phyloP scores from a whole-genome alignment of 2,888 invertebrate genomes.

The Pinctada fucata region DNA sequence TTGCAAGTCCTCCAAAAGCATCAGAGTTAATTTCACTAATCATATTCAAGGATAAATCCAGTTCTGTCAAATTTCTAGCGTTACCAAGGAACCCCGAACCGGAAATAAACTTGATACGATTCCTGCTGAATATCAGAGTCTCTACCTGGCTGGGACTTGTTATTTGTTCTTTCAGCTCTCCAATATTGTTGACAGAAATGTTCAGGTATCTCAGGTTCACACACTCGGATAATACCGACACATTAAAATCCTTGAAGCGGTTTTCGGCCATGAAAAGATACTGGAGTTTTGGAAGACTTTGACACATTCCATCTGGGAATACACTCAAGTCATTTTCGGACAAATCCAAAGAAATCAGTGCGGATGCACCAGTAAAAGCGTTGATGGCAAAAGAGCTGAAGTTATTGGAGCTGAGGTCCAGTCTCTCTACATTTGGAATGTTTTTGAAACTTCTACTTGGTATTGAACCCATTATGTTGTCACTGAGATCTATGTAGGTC shows the following conservation, averaged over 20 bases:
- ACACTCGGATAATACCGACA: constrained; percentile 21
- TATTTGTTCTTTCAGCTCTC: constrained; percentile 11
- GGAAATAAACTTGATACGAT: constrained; percentile 11
- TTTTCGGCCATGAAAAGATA: constrained; percentile 28
- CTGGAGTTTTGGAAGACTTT: not conserved
- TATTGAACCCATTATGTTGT: constrained; percentile 24
- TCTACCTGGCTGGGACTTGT: not conserved
- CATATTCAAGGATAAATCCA: constrained; percentile 34
- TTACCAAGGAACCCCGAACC: constrained; percentile 3
- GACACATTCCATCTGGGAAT: constrained; percentile 27
- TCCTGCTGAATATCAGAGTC: constrained; percentile 19
- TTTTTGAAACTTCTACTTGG: constrained; percentile 15
- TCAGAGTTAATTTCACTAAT: not conserved
- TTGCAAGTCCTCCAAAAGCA: constrained; percentile 15
- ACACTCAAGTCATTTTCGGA: constrained; percentile 25
- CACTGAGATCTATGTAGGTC: constrained; percentile 33
- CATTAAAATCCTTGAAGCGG: constrained; percentile 22
- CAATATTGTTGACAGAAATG: constrained; percentile 23
- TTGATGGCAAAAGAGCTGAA: constrained; percentile 17
- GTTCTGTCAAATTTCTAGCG: not conserved
- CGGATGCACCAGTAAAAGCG: constrained; percentile 21
- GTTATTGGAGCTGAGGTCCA: constrained; percentile 32
- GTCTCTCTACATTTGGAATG: constrained; percentile 26
- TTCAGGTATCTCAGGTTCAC: constrained; percentile 12
- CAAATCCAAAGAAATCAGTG: constrained; percentile 27